Base-by-base conservation (phyloP, 1,140 invertebrate genomes). In the Philopotamus ludificatus region DNA sequence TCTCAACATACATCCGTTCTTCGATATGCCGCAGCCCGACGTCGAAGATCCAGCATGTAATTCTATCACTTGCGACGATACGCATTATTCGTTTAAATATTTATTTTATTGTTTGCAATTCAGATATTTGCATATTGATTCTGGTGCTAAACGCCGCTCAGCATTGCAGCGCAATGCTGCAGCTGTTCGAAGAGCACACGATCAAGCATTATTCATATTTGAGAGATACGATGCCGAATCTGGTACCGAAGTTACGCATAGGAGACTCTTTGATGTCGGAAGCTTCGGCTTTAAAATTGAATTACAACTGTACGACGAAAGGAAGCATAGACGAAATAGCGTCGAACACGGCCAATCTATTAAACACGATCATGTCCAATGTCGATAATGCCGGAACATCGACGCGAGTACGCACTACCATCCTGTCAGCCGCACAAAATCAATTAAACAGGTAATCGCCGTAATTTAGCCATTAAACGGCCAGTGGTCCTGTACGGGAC, bases 11-110 rank as follows among this genome's bases (percentile, higher is more conserved):
- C 96, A 99, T 84, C 95, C 97, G 0, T 97, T 97, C 80, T 97
- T 99, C 75, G 94, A 98, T 74, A 94, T 90, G 68, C 89, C 94
- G 3, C 96, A 99, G 76, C 92, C 92, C 0, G 93, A 98, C 77
- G 92, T 99, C 8, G 95, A 99, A 72, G 95, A 99, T 81, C 91
- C 94, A 18, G 87, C 91, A 54, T 98, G 89, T 89, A 89, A 86
- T 83, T 84, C 86, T 85, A 78, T 70, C 16, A 50, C n/a, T 50
- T 21, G 26, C 42, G 16, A 39, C 39, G 20, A 53, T 39, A 63
- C 39, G 0, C 18, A 51, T 51, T 12, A 62, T 51, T 63, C 45
- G 39, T 59, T 65, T 65, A 47, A 63, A 18, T 53, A 25, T 59
- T 53, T 51, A 20, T 63, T 49, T 50, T 55, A 42, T 49, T 39